phyloP scores from a whole-genome alignment of 2,797 vertebrate species.

The Cyprinella venusta region DNA sequence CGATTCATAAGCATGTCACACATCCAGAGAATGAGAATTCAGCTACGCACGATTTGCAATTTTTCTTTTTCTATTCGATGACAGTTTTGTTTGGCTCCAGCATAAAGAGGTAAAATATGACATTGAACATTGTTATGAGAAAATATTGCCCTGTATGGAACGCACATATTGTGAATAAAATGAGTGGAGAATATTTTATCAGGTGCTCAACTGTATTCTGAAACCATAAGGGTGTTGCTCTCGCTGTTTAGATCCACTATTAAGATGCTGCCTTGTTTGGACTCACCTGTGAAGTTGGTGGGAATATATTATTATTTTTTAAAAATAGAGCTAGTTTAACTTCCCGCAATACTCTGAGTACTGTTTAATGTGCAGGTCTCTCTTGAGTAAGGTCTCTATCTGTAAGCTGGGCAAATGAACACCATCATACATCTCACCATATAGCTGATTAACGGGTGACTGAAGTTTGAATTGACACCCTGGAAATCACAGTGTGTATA shows the following conservation, averaged over 20 bases:
- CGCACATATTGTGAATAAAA: conserved; percentile 60
- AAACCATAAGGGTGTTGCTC: neutral
- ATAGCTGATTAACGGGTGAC: neutral
- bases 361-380: neutral
- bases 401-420: neutral
- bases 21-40: conserved; percentile 50
- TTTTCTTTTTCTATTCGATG: conserved; percentile 47
- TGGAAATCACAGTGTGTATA: conserved; percentile 17
- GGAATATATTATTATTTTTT: neutral
- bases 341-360: neutral
- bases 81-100: conserved; percentile 55
- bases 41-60: conserved; percentile 51
- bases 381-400: neutral
- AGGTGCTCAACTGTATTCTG: conserved; percentile 49
- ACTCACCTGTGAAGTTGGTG: conserved; percentile 11
- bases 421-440: neutral
- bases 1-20: conserved; percentile 76
- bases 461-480: conserved; percentile 24
- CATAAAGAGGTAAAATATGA: conserved; percentile 53
- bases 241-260: neutral
- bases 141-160: conserved; percentile 61
- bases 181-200: conserved; percentile 55
- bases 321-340: neutral
- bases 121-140: conserved; percentile 51
- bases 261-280: neutral